A percentile compares a stretch with the other conserved stretches of the same genome.
Conservation (phyloP, 1,140 invertebrate species). For the Cotesia vestalis region DNA sequence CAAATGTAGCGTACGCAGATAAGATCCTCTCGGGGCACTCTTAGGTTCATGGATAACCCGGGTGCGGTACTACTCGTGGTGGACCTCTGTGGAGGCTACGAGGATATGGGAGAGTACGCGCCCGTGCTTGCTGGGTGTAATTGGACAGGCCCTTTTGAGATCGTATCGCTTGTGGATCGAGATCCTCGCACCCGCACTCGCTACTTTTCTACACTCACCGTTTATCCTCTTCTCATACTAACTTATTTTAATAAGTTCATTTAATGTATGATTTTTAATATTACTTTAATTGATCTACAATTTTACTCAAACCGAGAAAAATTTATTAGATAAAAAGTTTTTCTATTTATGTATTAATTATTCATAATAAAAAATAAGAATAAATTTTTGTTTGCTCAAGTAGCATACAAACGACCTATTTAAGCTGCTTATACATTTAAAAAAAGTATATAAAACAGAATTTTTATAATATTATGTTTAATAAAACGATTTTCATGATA, state of each 20-base stretch:
- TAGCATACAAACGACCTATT: no score
- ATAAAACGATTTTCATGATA: no score
- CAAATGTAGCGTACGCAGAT: constrained; percentile 50
- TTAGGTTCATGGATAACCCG: constrained; percentile 24
- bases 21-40: constrained; percentile 45
- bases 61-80: constrained; percentile 23
- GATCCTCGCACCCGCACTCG: constrained; percentile 49
- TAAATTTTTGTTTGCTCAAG: no score
- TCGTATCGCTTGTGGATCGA: constrained; percentile 52
- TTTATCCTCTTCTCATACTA: neutral
- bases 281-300: no score
- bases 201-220: neutral
- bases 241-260: constrained; percentile 35
- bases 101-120: constrained; percentile 4
- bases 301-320: no score
- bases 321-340: neutral
- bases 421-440: no score
- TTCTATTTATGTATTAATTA: neutral
- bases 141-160: constrained; percentile 49
- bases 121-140: constrained; percentile 47
- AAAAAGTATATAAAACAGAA: no score
- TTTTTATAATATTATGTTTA: no score
- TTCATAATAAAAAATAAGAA: no score
- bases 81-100: neutral
- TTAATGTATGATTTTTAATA: neutral